phyloP scores from a whole-genome alignment of 2,888 invertebrate species.

The Hyles lineata region DNA sequence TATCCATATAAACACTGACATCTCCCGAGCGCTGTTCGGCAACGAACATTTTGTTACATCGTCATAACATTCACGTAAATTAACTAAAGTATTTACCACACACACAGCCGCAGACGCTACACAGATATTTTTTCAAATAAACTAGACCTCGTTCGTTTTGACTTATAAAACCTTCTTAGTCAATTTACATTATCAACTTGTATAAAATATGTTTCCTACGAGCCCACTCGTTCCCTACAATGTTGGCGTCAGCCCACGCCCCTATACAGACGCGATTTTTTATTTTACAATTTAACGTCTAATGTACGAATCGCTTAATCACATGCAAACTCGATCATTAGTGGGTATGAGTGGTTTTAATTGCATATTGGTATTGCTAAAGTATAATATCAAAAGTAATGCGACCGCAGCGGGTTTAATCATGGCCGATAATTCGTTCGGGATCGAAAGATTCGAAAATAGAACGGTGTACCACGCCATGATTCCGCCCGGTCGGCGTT shows the following conservation, averaged over 20 bases:
- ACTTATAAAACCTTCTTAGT: conserved; percentile 44
- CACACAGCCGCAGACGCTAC: conserved; percentile 30
- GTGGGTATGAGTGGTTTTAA: conserved; percentile 42
- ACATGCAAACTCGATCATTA: conserved; percentile 38
- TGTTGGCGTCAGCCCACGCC: conserved; percentile 38
- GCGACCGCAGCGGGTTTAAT: conserved; percentile 50
- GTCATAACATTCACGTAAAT: conserved; percentile 45
- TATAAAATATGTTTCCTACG: conserved; percentile 48
- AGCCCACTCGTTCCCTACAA: conserved; percentile 39
- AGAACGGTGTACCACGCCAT: conserved; percentile 54
- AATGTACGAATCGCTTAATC: conserved; percentile 47
- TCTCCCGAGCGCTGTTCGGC: conserved; percentile 27
- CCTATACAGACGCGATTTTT: not conserved
- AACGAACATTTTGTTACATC: conserved; percentile 38
- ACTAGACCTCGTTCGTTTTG: conserved; percentile 29
- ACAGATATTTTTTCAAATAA: conserved; percentile 6
- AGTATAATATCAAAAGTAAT: conserved; percentile 39
- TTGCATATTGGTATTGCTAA: conserved; percentile 42
- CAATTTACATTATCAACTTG: conserved; percentile 43
- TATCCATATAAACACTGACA: conserved; percentile 25
- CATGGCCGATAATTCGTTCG: conserved; percentile 57
- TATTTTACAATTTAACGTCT: conserved; percentile 11
- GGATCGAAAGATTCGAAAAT: conserved; percentile 63
- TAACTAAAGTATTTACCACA: conserved; percentile 38
- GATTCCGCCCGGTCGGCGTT: conserved; percentile 52